These are phyloP conservation scores for Camponotus floridanus DNA, from an alignment of 1,140 invertebrate genomes.

Conservation along the genomic window DNA sequence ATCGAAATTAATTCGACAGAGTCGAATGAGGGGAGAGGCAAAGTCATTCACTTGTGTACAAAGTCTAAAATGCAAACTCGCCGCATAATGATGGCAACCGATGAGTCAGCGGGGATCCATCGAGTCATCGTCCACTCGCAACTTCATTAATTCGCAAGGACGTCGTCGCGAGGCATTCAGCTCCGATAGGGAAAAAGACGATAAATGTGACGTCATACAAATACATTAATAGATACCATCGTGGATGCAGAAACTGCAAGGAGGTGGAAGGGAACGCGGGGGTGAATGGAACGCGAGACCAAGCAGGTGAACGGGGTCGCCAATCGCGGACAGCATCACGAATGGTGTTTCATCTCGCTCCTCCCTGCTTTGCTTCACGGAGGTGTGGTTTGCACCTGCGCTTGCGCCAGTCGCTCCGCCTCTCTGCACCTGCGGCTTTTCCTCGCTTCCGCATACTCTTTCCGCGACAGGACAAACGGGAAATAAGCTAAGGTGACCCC, in stretches of 20 bases:
- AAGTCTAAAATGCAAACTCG: neutral
- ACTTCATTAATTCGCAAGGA: constrained; percentile 45
- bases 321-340: constrained; percentile 79
- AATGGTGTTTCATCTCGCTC: constrained; percentile 80
- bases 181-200: constrained; percentile 60
- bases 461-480: constrained; percentile 55
- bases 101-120: constrained; percentile 37
- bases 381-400: constrained; percentile 83
- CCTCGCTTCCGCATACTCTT: constrained; percentile 71
- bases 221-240: constrained; percentile 79
- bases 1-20: neutral
- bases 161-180: neutral
- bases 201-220: constrained; percentile 82
- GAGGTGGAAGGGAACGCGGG: constrained; percentile 51
- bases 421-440: constrained; percentile 74
- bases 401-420: constrained; percentile 75
- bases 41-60: neutral
- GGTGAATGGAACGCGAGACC: constrained; percentile 64
- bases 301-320: constrained; percentile 81
- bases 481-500: constrained; percentile 29
- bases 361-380: constrained; percentile 79
- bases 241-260: constrained; percentile 36
- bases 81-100: constrained; percentile 50
- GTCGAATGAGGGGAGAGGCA: neutral
- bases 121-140: constrained; percentile 31